Conservation (phyloP, 2,888 invertebrate species). For the Lagria hirta region DNA sequence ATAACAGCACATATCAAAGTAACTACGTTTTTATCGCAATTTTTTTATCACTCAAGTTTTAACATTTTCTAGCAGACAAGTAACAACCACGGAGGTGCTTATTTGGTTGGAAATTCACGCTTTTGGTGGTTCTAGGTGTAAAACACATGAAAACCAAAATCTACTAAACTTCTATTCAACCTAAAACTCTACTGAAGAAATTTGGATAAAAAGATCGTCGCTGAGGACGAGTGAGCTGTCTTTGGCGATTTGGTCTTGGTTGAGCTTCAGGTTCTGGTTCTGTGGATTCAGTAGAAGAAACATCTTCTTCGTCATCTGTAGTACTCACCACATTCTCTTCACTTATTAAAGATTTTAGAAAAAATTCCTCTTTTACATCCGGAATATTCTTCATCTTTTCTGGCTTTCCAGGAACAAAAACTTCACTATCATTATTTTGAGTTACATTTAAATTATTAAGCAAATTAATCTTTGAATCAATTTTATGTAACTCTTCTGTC, state of each 20-base stretch:
- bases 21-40: too few relatives aligned
- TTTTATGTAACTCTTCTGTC: conserved; percentile 36
- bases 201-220: conserved; percentile 59
- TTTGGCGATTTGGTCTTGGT: conserved; percentile 55
- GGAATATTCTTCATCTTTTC: conserved; percentile 13
- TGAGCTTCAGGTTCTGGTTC: conserved; percentile 44
- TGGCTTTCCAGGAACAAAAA: conserved; percentile 20
- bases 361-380: conserved; percentile 34
- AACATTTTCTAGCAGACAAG: conserved; percentile 12
- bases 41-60: conserved; percentile 12
- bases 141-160: conserved; percentile 1
- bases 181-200: conserved; percentile 59
- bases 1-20: too few relatives aligned
- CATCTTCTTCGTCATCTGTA: conserved; percentile 29
- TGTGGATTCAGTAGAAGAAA: conserved; percentile 35
- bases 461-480: conserved; percentile 16
- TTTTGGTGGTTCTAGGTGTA: conserved; percentile 3
- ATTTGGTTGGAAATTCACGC: conserved; percentile 19
- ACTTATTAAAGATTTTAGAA: conserved; percentile 37
- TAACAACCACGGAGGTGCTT: conserved; percentile 24
- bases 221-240: conserved; percentile 55
- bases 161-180: conserved; percentile 42
- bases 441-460: conserved; percentile 46
- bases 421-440: conserved; percentile 52
- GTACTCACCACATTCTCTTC: conserved; percentile 26